Conservation (phyloP, 2,797 vertebrate genomes). For the Galaxias olidus region DNA sequence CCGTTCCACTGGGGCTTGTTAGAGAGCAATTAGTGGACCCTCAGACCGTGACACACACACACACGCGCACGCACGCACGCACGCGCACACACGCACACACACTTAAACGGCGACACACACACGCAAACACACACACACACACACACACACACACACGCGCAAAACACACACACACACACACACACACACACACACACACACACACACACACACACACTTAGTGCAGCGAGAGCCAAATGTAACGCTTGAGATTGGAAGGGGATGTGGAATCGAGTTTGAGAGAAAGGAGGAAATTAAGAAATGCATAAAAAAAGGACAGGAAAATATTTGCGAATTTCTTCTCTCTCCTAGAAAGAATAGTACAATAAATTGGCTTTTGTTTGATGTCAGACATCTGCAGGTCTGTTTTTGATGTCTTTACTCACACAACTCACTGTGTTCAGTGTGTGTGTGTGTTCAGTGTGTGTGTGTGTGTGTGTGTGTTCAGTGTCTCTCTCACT, state of each 20-base stretch:
- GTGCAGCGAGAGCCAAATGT: neutral
- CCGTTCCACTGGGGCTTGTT: slow-evolving; percentile 52
- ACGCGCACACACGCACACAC: slow-evolving; percentile 20
- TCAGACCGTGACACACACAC: slow-evolving; percentile 59
- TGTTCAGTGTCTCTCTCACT: neutral
- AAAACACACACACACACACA: slow-evolving; percentile 6
- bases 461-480: neutral
- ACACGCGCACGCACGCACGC: slow-evolving; percentile 17
- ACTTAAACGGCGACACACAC: too few species aligned
- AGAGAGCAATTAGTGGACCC: slow-evolving; percentile 62
- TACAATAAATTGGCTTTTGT: slow-evolving; percentile 29
- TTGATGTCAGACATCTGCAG: slow-evolving; percentile 11
- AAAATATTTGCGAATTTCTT: slow-evolving; percentile 20
- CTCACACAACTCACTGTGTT: too few species aligned
- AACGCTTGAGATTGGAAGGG: neutral
- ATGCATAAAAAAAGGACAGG: slow-evolving; percentile 12
- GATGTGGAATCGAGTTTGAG: neutral
- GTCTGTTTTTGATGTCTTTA: neutral
- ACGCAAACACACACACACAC: slow-evolving; percentile 2
- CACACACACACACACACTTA: slow-evolving; percentile 33
- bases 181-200: neutral
- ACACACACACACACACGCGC: neutral
- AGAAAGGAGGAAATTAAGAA: neutral
- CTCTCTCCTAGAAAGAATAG: slow-evolving; percentile 13
- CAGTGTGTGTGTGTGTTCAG: neutral